Percentiles rank a stretch among this genome's conserved stretches.
Evolutionary conservation across 53 echinoderm and acorn worm genomes (phyloP).

Genomic region (Actinopyga echinites): DNA sequence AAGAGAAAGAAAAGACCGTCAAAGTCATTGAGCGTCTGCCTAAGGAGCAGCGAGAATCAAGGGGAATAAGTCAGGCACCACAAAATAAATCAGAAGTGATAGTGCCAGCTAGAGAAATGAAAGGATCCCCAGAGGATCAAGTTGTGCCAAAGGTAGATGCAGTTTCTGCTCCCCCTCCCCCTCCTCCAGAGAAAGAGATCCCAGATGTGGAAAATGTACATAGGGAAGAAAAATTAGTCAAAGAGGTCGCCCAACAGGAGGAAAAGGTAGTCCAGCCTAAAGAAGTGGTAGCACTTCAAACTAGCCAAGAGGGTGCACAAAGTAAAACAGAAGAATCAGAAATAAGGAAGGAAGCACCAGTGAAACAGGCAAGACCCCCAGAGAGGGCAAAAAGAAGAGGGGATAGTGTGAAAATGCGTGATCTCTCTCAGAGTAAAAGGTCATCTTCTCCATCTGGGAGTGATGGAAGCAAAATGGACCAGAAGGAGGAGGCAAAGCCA

Average conservation of each 20-base stretch:
- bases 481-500: constrained; percentile 46
- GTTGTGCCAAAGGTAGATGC: too few species aligned
- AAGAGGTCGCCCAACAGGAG: too few species aligned
- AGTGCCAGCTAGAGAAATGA: neutral
- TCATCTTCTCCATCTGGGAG: neutral
- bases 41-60: constrained; percentile 33
- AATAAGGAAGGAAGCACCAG: neutral
- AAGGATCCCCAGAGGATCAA: too few species aligned
- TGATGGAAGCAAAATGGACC: constrained; percentile 39
- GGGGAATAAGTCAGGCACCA: neutral
- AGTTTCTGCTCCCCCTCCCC: too few species aligned
- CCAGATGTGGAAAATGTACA: too few species aligned
- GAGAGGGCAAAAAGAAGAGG: constrained; percentile 15
- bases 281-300: too few species aligned
- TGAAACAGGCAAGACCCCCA: constrained; percentile 5
- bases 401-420: neutral
- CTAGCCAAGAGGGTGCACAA: neutral
- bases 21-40: constrained; percentile 36
- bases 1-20: constrained; percentile 19
- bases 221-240: too few species aligned
- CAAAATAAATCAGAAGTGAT: neutral
- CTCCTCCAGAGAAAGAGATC: too few species aligned
- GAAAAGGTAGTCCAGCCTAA: too few species aligned
- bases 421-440: constrained; percentile 19
- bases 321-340: neutral